phyloP scores from a whole-genome alignment of 2,113 vertebrate species.

The Malaclemys terrapin region DNA sequence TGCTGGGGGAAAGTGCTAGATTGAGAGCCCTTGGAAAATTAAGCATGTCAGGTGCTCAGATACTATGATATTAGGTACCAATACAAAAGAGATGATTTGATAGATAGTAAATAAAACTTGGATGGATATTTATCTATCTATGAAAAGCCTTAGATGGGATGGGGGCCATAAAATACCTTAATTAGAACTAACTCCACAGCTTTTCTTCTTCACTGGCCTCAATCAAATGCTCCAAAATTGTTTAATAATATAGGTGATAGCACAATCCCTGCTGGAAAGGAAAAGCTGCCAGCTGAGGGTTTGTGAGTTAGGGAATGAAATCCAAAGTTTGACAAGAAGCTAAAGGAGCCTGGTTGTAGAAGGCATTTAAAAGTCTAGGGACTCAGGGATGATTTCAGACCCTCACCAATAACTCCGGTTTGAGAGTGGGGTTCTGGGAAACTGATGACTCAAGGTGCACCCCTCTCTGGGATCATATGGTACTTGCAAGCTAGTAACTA shows the following conservation, averaged over 20 bases:
- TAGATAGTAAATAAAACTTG: not conserved
- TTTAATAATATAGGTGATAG: not conserved
- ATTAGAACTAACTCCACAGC: not conserved
- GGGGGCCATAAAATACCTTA: not conserved
- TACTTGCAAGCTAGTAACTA: not conserved
- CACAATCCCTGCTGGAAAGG: conserved; percentile 45
- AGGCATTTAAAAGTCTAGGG: not conserved
- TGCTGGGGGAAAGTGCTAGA: not conserved
- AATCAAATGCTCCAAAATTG: not conserved
- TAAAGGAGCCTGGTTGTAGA: not conserved
- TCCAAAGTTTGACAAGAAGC: not conserved
- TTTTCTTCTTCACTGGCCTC: not conserved
- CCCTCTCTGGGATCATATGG: not conserved
- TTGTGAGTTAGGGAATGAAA: not conserved
- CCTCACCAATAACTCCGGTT: not conserved
- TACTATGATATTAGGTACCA: not conserved
- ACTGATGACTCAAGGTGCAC: not conserved
- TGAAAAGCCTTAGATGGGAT: not conserved
- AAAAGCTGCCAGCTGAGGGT: conserved; percentile 19
- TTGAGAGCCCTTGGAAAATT: not conserved
- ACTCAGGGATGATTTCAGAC: not conserved
- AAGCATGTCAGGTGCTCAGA: not conserved
- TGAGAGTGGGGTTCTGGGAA: not conserved
- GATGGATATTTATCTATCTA: not conserved
- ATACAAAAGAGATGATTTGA: not conserved